Base-by-base conservation (phyloP, 2,797 vertebrate genomes). In the Dipus sagitta region DNA sequence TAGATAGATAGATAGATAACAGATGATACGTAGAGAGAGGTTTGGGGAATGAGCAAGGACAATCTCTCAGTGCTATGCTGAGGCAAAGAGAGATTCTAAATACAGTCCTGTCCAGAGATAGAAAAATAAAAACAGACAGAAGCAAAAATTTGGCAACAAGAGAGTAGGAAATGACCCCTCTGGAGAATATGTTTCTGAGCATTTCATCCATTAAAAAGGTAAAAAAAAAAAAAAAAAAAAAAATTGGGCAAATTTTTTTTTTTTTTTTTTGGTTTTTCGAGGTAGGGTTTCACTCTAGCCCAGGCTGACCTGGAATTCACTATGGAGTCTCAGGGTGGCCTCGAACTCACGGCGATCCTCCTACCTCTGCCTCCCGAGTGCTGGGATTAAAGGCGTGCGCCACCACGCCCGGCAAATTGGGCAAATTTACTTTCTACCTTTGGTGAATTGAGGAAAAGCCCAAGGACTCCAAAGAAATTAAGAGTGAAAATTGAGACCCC, bases 61-160 rank as follows among this genome's bases (percentile, higher is more conserved):
- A 79, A 47, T 72, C n/a, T 70, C 62, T 20, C 67, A 76, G 30
- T 54, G 42, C 54, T 67, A 78, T 38, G 28, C 30, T 26, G 34
- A 90, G 52, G n/a, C 64, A 90, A 90, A 88, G 58, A 77, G 70
- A 85, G 81, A 85, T 72, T 17, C 77, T 68, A 91, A 83, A 79
- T 52, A 64, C 42, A 92, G 88, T 90, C 28, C 79, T 91, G 72
- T 72, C 82, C 64, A 81, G 88, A 82, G 74, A 75, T 77, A 58
- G 20, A 67, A 15, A 74, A 34, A 67, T 5, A 32, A 70, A 65
- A 54, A 38, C 21, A 54, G 13, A 79, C 6, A 67, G 12, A 88
- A 82, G 70, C 32, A 38, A 85, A 75, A 86, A 38, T 6, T 82
- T 76, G 30, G 20, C 38, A 75, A 84, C 2, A 26, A 83, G 62